Conservation (phyloP, 2,113 vertebrate species). For the Ornithorhynchus anatinus region DNA sequence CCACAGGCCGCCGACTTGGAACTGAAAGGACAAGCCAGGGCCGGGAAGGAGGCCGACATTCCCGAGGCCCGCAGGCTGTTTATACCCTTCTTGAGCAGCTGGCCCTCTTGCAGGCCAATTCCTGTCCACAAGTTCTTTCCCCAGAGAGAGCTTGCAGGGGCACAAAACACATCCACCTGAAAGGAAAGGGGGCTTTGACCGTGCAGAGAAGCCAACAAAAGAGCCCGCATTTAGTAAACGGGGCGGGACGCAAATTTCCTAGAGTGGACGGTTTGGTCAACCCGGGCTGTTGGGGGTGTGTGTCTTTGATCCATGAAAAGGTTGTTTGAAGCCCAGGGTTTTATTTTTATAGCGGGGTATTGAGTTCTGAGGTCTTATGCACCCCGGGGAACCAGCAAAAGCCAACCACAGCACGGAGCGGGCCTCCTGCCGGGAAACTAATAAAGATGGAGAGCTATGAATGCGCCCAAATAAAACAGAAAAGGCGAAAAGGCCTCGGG, state of each 20-base stretch:
- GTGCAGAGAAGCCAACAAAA: slow-evolving; percentile 34
- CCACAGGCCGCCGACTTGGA: too few species aligned
- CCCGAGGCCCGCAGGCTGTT: slow-evolving; percentile 37
- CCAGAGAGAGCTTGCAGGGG: slow-evolving; percentile 40
- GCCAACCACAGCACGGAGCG: slow-evolving; percentile 33
- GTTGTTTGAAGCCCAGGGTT: slow-evolving; percentile 47
- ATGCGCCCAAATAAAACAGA: slow-evolving; percentile 58
- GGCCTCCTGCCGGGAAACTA: slow-evolving; percentile 37
- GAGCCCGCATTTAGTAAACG: slow-evolving; percentile 2
- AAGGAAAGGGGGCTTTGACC: background rate
- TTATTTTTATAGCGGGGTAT: slow-evolving; percentile 50
- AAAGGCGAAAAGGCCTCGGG: slow-evolving; percentile 17
- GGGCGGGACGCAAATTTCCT: background rate
- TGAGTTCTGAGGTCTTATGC: slow-evolving; percentile 50
- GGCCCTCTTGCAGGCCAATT: background rate
- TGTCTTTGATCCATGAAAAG: slow-evolving; percentile 46
- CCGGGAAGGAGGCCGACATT: too few species aligned
- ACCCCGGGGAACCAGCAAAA: slow-evolving; percentile 44
- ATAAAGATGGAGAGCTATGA: slow-evolving; percentile 45
- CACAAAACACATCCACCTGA: slow-evolving; percentile 32
- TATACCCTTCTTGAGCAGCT: slow-evolving; percentile 25
- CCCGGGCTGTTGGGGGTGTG: background rate
- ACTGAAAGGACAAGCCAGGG: slow-evolving; percentile 35
- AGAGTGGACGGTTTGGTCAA: slow-evolving; percentile 40
- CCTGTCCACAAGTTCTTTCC: background rate